phyloP scores from a whole-genome alignment of 2,113 vertebrate species.

The Acrocephalus arundinaceus region DNA sequence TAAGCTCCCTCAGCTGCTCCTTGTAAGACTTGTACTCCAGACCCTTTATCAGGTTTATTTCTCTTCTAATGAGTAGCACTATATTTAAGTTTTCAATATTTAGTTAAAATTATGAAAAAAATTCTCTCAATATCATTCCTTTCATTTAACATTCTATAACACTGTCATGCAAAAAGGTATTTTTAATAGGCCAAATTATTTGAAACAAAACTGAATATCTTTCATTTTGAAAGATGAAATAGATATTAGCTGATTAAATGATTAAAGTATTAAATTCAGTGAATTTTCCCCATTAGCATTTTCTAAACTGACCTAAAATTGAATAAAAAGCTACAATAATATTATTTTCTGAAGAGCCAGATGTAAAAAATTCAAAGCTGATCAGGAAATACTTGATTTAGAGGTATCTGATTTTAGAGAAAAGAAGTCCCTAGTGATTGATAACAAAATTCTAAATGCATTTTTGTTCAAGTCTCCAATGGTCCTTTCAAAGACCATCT shows the following conservation, averaged over 20 bases:
- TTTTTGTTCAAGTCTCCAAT: background rate
- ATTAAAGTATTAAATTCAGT: background rate
- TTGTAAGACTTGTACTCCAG: background rate
- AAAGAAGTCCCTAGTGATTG: background rate
- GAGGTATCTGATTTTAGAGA: background rate
- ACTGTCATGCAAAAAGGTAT: background rate
- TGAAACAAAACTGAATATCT: background rate
- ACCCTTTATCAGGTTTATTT: accelerated
- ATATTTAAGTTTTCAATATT: background rate
- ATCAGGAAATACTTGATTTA: background rate
- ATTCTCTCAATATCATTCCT: background rate
- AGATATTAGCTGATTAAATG: background rate
- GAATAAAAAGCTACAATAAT: background rate
- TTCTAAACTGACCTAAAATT: background rate
- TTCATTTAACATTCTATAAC: background rate
- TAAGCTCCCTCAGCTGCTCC: background rate
- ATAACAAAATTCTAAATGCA: background rate
- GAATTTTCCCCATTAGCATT: background rate
- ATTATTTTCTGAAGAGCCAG: background rate
- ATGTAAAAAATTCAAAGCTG: background rate
- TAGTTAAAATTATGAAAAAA: background rate
- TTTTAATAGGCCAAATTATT: background rate
- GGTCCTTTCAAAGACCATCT: background rate
- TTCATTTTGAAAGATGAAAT: background rate
- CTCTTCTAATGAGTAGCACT: background rate